These are phyloP conservation scores for Triplophysa rosa DNA, from an alignment of 2,113 vertebrate species.

Conservation along the genomic window DNA sequence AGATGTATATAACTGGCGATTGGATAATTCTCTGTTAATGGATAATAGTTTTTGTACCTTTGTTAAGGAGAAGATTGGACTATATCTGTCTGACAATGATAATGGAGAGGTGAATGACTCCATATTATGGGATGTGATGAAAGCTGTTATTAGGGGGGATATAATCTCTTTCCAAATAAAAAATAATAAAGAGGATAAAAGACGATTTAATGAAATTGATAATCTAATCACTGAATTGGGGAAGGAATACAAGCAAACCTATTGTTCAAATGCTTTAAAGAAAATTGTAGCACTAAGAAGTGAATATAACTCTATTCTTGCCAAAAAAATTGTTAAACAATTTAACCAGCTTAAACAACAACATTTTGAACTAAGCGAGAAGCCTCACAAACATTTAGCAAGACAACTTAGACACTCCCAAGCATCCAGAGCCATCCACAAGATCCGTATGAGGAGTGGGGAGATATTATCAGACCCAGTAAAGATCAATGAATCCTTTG, in stretches of 20 bases:
- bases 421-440: slow-evolving; percentile 15
- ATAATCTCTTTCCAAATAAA: not conserved
- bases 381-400: not conserved
- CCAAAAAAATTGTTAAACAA: not conserved
- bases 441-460: not conserved
- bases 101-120: not conserved
- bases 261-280: not conserved
- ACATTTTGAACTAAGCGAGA: slow-evolving; percentile 6
- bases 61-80: not conserved
- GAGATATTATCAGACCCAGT: not conserved
- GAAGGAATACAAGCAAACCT: not conserved
- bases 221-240: not conserved
- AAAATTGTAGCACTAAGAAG: not conserved
- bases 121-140: not conserved
- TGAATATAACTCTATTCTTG: slow-evolving; percentile 1
- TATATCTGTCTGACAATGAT: not conserved
- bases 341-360: not conserved
- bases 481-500: not conserved
- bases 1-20: not conserved
- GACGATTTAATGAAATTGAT: not conserved
- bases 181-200: not conserved
- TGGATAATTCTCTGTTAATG: not conserved
- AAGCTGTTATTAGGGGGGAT: not conserved
- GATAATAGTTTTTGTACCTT: not conserved
- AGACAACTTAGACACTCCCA: not conserved